A percentile compares a stretch with the other conserved stretches of the same genome.
Conservation (phyloP, 2,797 vertebrate genomes). For the Brachyrhaphis roseni region DNA sequence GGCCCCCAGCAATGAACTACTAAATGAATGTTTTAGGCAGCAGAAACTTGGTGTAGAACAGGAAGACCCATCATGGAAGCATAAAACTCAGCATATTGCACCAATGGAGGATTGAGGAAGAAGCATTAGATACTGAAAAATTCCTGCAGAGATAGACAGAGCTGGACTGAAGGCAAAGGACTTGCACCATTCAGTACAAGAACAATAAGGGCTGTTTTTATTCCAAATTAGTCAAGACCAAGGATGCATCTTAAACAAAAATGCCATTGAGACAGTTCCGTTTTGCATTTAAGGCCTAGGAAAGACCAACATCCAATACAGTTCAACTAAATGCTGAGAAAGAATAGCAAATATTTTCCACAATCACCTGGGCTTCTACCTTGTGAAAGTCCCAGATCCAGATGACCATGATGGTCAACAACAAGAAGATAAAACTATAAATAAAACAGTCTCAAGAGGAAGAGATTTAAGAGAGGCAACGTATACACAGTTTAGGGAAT, state of each 20-base stretch:
- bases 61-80: background rate
- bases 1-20: background rate
- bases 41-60: background rate
- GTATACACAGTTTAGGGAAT: background rate
- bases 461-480: background rate
- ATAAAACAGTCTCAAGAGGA: background rate
- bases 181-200: background rate
- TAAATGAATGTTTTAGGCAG: slow-evolving; percentile 10
- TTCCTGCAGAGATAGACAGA: background rate
- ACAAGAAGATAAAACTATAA: background rate
- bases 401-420: background rate
- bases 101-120: background rate
- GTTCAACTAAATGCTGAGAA: background rate
- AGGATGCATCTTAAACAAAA: background rate
- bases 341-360: background rate
- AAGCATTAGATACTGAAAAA: background rate
- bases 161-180: background rate
- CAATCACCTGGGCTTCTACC: background rate
- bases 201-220: background rate
- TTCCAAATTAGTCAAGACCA: background rate
- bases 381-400: background rate
- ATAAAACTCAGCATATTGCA: background rate
- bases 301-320: background rate
- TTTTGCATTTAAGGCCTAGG: background rate
- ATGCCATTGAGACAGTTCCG: background rate